Base-by-base conservation (phyloP, 2,113 vertebrate species). In the Synodontis membranacea region DNA sequence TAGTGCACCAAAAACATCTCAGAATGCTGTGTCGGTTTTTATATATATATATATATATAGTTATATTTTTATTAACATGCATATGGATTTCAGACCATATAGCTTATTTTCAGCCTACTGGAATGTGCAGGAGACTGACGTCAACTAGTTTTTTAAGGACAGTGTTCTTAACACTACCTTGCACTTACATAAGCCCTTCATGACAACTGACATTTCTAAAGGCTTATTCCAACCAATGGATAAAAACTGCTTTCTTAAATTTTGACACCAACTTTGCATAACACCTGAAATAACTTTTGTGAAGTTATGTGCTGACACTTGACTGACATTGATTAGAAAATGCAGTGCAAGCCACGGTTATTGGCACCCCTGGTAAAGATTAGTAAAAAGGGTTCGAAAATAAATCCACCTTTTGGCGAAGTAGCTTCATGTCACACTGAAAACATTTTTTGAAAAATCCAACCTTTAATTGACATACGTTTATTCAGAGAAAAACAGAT, bases 131-230 rank as follows among this genome's bases (percentile, higher is more conserved):
- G 44, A 74, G 70, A 74, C 17, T 37, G 70, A 74, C 70, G 12
- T 74, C 21, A 64, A 34, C 64, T 7, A 17, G 14, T 37, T 74
- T 74, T 1, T 66, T 66, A 34, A 34, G 31, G 21, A 74, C 70
- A 76, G 28, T 50, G 46, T 31, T 76, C 74, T 39, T 58, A 80
- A 80, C n/a, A 37, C 15, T 21, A 3, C 7, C n/a, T 31, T 54
- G 48, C 48, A 79, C 17, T 79, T 79, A 79, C 76, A 80, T 80
- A 54, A 56, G 50, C 76, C 21, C 50, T 54, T 76, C 68, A 39
- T 21, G 25, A 76, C 28, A 80, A 23, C 15, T 80, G 50, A 54
- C 50, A 54, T 44, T 44, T 74, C 70, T 74, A 44, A 76, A 54
- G 50, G 19, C 25, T 80, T 80, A 37, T 19, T 37, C 44, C 31